Evolutionary conservation across 64 coral and sea anemone species (phyloP).

Genomic region (Trachythela sp.): DNA sequence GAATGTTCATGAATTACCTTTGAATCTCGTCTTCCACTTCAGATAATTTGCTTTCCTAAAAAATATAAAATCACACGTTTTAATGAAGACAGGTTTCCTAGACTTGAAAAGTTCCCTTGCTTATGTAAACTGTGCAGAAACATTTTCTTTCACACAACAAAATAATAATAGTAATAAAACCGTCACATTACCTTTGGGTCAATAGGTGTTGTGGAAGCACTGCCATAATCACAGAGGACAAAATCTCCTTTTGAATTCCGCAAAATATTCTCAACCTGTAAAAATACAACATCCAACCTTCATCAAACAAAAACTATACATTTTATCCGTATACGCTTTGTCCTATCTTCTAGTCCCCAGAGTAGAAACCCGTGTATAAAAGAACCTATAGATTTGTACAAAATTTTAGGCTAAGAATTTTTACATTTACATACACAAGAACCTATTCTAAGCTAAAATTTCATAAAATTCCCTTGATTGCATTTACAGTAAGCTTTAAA

Average conservation of each 20-base stretch:
- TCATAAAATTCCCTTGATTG: too few relatives aligned
- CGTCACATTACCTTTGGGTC: conserved; percentile 65
- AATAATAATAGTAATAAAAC: not conserved
- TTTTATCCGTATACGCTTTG: too few relatives aligned
- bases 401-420: too few relatives aligned
- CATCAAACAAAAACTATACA: not conserved
- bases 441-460: too few relatives aligned
- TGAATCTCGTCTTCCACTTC: conserved; percentile 88
- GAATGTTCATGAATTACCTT: conserved; percentile 38
- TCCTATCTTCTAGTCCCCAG: too few relatives aligned
- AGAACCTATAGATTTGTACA: too few relatives aligned
- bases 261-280: conserved; percentile 95
- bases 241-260: conserved; percentile 74
- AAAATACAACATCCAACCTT: not conserved
- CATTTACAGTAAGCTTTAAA: too few relatives aligned
- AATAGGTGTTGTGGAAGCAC: conserved; percentile 73
- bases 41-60: conserved; percentile 66
- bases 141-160: too few relatives aligned
- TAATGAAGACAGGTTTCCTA: not conserved
- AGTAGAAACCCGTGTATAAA: too few relatives aligned
- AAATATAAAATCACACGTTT: not conserved
- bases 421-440: too few relatives aligned
- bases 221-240: conserved; percentile 96
- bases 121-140: too few relatives aligned
- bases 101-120: too few relatives aligned